These are phyloP conservation scores for Pristiophorus japonicus DNA, from an alignment of 2,113 vertebrate genomes.

Conservation along the genomic window DNA sequence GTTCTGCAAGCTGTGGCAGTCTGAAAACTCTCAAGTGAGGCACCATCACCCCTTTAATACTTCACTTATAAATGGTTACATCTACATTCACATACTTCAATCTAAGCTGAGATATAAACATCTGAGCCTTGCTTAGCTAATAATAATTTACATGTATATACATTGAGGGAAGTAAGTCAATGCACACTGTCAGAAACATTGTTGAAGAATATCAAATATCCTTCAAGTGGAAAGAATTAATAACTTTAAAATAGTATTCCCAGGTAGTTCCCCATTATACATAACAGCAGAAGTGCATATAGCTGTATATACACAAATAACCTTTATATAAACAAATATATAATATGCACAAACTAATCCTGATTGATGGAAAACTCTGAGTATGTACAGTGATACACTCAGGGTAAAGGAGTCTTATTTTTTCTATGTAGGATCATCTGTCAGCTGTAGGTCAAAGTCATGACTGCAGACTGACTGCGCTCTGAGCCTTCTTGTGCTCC, in stretches of 20 bases:
- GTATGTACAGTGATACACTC: neutral
- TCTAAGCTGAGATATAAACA: neutral
- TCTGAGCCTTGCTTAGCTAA: neutral
- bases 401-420: neutral
- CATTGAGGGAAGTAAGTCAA: neutral
- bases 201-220: neutral
- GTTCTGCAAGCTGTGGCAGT: neutral
- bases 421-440: neutral
- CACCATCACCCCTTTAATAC: neutral
- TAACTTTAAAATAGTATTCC: neutral
- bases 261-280: neutral
- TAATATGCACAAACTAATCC: neutral
- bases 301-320: neutral
- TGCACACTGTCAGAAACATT: neutral
- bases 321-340: neutral
- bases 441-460: constrained; percentile 34
- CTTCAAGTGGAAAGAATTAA: neutral
- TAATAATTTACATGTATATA: neutral
- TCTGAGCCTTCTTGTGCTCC: constrained; percentile 19
- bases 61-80: neutral
- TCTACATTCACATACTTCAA: neutral
- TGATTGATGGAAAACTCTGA: neutral
- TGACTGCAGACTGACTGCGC: constrained; percentile 35
- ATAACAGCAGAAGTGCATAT: neutral
- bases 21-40: neutral